These are phyloP conservation scores for Cottoperca gobio DNA, from an alignment of 2,797 vertebrate genomes.

Conservation along the genomic window DNA sequence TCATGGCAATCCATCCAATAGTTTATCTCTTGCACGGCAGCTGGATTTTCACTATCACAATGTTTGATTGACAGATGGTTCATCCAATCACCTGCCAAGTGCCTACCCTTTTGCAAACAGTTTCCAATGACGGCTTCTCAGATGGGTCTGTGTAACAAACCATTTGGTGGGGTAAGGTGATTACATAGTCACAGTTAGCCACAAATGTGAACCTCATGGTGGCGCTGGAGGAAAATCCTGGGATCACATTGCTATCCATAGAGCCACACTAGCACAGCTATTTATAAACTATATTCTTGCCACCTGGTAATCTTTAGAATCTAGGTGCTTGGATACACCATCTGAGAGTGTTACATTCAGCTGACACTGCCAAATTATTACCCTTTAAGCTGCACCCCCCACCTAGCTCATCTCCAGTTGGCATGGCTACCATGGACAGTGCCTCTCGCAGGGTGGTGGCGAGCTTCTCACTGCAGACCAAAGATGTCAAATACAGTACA, in stretches of 20 bases:
- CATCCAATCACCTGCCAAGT: no score
- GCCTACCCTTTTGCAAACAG: no score
- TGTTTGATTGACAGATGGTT: no score
- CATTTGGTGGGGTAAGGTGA: no score
- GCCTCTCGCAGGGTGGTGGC: slow-evolving; percentile 23
- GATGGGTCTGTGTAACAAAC: no score
- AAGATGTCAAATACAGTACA: slow-evolving; percentile 53
- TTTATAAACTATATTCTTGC: background rate
- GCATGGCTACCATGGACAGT: slow-evolving; percentile 27
- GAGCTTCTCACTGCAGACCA: slow-evolving; percentile 30
- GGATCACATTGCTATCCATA: background rate
- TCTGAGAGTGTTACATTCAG: slow-evolving; percentile 26
- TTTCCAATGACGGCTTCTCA: no score
- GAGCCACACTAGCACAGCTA: background rate
- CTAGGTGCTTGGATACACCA: slow-evolving; percentile 16
- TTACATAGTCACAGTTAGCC: background rate
- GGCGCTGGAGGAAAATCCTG: background rate
- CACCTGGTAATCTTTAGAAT: slow-evolving; percentile 15
- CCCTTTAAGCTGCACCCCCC: slow-evolving; percentile 43
- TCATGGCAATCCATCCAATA: background rate
- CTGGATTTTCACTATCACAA: no score
- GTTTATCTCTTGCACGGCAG: no score
- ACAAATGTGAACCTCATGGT: background rate
- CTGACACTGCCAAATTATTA: slow-evolving; percentile 40
- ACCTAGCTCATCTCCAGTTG: slow-evolving; percentile 49